These are phyloP conservation scores for Falco punctatus DNA, from an alignment of 2,113 vertebrate genomes.

Conservation along the genomic window DNA sequence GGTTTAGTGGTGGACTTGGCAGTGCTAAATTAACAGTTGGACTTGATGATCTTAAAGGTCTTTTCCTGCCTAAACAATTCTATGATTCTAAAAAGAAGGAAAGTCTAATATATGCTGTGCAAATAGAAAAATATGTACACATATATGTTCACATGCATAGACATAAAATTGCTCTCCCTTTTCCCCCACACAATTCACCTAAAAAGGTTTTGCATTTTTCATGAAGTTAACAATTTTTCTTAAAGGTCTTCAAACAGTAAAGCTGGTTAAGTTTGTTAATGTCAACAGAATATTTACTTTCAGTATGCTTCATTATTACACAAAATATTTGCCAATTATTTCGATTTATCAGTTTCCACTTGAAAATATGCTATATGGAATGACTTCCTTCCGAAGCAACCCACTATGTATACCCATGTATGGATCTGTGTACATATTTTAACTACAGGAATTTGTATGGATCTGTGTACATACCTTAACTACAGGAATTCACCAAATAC, in stretches of 20 bases:
- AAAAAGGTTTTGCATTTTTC: neutral
- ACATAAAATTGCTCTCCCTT: neutral
- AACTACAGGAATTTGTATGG: neutral
- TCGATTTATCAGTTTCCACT: neutral
- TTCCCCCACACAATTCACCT: neutral
- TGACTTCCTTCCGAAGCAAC: neutral
- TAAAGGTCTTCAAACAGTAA: neutral
- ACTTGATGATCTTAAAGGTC: neutral
- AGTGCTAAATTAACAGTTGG: neutral
- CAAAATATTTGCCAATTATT: neutral
- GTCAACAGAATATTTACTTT: neutral
- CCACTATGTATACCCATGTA: accelerated
- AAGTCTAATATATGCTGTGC: neutral
- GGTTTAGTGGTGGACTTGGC: neutral
- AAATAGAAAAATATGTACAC: neutral
- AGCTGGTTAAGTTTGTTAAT: neutral
- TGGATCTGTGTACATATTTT: neutral
- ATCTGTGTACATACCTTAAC: neutral
- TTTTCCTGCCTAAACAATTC: neutral
- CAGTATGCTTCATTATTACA: neutral
- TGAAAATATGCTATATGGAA: neutral
- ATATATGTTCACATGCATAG: neutral
- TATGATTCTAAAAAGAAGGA: neutral
- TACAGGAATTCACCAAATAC: neutral
- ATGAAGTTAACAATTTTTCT: neutral